phyloP scores from a whole-genome alignment of 2,888 invertebrate species.

The Trimorus sp. region DNA sequence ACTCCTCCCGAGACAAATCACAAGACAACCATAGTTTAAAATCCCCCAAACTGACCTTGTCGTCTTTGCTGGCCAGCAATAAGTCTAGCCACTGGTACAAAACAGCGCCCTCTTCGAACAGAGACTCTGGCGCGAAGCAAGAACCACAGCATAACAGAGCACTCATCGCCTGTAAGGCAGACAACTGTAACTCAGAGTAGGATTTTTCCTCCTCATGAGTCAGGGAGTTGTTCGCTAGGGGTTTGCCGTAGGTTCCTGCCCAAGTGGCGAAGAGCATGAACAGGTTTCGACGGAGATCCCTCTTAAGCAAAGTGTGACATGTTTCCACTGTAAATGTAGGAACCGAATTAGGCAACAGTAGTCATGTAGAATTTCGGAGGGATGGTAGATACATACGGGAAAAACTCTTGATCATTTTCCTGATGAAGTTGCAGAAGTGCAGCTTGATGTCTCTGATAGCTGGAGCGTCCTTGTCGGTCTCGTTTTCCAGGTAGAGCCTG shows the following conservation, averaged over 20 bases:
- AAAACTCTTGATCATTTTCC: constrained; percentile 96
- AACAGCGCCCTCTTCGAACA: constrained; percentile 95
- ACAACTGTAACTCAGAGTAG: constrained; percentile 82
- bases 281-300: constrained; percentile 92
- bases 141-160: constrained; percentile 97
- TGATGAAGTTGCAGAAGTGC: constrained; percentile 96
- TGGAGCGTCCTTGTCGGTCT: constrained; percentile 95
- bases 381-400: constrained; percentile 86
- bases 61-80: constrained; percentile 92
- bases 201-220: constrained; percentile 75
- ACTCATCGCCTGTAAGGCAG: constrained; percentile 92
- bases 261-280: constrained; percentile 96
- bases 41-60: constrained; percentile 84
- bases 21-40: not conserved
- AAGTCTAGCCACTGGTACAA: constrained; percentile 97
- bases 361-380: too few relatives aligned
- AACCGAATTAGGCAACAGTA: not conserved
- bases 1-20: constrained; percentile 24
- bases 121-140: constrained; percentile 92
- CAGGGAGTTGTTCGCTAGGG: constrained; percentile 80
- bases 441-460: constrained; percentile 92
- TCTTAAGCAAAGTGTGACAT: constrained; percentile 91
- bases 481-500: constrained; percentile 93
- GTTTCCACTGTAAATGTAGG: constrained; percentile 89
- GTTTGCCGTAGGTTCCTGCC: constrained; percentile 93